These are phyloP conservation scores for Arctocebus calabarensis DNA, from an alignment of 2,797 vertebrate species.

Conservation along the genomic window DNA sequence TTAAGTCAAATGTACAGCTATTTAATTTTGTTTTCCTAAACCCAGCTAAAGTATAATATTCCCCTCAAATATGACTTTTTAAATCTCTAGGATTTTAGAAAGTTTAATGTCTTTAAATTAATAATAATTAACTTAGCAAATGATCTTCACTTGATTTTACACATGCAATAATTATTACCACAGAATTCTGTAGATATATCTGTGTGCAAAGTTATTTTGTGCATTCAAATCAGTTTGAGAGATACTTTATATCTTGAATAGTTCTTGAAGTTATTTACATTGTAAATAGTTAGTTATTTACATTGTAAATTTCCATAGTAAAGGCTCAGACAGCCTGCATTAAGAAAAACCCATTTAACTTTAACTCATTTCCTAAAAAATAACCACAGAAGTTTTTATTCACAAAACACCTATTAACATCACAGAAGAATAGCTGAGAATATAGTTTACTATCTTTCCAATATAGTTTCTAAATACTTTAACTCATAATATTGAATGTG, in stretches of 20 bases:
- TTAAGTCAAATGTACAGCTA: neutral
- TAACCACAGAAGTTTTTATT: constrained; percentile 22
- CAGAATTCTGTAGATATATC: neutral
- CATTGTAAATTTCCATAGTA: neutral
- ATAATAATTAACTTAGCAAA: neutral
- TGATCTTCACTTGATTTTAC: constrained; percentile 5
- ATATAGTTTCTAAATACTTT: constrained; percentile 28
- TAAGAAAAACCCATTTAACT: neutral
- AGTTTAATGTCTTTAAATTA: constrained; percentile 47
- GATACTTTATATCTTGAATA: constrained; percentile 13
- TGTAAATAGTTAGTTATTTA: neutral
- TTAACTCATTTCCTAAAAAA: constrained; percentile 34
- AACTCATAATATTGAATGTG: constrained; percentile 18
- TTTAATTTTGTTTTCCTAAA: constrained; percentile 58
- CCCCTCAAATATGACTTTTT: neutral
- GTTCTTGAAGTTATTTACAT: neutral
- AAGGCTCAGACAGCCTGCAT: neutral
- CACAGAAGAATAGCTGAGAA: neutral
- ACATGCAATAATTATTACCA: neutral
- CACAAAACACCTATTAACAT: neutral
- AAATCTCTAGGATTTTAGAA: neutral
- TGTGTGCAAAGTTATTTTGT: neutral
- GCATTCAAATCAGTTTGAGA: constrained; percentile 8
- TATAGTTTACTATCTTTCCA: neutral
- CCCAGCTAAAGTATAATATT: constrained; percentile 15